phyloP scores from a whole-genome alignment of 1,140 invertebrate species.

The Hycleus cichorii region DNA sequence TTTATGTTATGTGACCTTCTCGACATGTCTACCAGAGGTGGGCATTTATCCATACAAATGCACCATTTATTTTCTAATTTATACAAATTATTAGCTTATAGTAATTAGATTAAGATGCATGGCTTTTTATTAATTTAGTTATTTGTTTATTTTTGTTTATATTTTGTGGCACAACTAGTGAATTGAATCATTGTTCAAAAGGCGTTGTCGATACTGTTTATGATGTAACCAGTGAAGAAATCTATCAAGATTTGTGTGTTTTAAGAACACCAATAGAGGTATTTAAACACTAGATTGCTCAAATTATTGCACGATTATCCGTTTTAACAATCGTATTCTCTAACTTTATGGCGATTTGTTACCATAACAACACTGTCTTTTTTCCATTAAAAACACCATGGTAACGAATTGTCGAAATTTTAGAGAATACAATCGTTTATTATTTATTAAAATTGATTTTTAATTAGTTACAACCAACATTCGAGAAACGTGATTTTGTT shows the following conservation, averaged over 20 bases:
- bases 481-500: conserved; percentile 90
- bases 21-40: conserved; percentile 37
- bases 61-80: conserved; percentile 4
- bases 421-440: too few species aligned
- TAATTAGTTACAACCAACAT: conserved; percentile 43
- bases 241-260: conserved; percentile 74
- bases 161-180: conserved; percentile 16
- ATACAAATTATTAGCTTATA: neutral
- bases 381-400: neutral
- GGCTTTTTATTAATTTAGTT: conserved; percentile 19
- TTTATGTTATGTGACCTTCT: conserved; percentile 77
- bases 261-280: conserved; percentile 38
- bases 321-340: neutral
- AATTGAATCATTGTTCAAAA: conserved; percentile 11
- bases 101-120: neutral
- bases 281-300: conserved; percentile 3
- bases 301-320: neutral
- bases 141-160: conserved; percentile 18
- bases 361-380: neutral
- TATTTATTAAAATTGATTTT: neutral
- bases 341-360: too few species aligned
- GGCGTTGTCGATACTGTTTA: conserved; percentile 28
- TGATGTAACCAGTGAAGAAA: conserved; percentile 61
- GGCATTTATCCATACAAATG: conserved; percentile 1
- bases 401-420: neutral